A percentile compares a stretch with the other conserved stretches of the same genome.
Evolutionary conservation across 2,113 vertebrate genomes (phyloP).

Genomic region (Artemisiospiza belli): DNA sequence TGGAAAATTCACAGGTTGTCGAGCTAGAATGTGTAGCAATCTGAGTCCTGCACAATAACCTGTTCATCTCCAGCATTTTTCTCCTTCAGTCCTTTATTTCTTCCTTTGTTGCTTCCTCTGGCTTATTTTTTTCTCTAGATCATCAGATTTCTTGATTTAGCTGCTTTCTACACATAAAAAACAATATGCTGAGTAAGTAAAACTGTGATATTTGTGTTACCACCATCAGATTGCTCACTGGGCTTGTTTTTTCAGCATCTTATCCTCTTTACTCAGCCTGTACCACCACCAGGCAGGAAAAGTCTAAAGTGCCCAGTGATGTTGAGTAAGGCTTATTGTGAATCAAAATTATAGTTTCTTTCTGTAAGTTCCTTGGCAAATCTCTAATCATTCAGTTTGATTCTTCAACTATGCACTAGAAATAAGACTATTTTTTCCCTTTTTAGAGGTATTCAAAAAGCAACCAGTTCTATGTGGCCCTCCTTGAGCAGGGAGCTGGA

Average conservation of each 20-base stretch:
- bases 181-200: neutral
- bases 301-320: neutral
- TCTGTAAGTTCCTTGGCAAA: neutral
- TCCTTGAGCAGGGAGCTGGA: neutral
- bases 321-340: neutral
- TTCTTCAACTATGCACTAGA: neutral
- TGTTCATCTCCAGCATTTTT: neutral
- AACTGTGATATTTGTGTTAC: neutral
- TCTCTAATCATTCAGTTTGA: neutral
- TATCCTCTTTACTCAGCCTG: neutral
- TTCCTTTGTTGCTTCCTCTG: neutral
- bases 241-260: neutral
- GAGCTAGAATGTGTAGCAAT: neutral
- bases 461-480: neutral
- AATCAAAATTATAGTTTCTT: neutral
- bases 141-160: neutral
- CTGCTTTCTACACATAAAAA: neutral
- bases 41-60: neutral
- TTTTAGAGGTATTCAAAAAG: neutral
- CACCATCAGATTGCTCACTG: neutral
- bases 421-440: neutral
- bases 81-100: neutral
- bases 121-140: neutral
- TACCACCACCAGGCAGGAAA: neutral
- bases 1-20: neutral